Evolutionary conservation across 2,888 invertebrate genomes (phyloP), one percentile per base, ranked within the genome.

Genomic region (Cantharis rustica): DNA sequence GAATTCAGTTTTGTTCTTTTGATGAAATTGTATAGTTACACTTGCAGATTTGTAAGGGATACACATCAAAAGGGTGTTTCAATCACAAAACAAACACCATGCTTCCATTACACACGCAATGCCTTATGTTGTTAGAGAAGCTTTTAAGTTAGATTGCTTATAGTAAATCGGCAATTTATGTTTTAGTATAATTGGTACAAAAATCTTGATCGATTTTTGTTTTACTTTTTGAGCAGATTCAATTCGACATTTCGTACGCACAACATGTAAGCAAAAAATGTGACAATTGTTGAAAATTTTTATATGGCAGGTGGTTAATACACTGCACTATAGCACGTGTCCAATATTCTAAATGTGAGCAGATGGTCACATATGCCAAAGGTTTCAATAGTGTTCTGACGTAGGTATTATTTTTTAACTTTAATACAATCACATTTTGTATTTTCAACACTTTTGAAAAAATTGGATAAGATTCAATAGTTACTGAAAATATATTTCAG

Each of bases 331-430:
- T 4, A 31, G 66, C 72, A 72, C 72, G 72, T 72, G 72, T 66
- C 72, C 66, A 72, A 20, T 66, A 66, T 66, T 64, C 61, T 68
- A 64, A 68, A 72, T 66, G 63, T 64, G 61, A 66, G 20, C 72
- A 72, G 72, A 72, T 72, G 72, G 66, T 16, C 72, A 72, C 68
- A 72, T 68, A 66, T 66, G 72, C 66, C 68, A 72, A 66, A 66
- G 64, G 64, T 66, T 66, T 23, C 64, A 66, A 20, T 66, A 66
- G 64, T 17, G 11, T 66, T 16, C 17, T 66, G 64, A 66, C 10
- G 23, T 23, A 66, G 64, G 17, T 20, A 20, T 66, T 31, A 47
- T 47, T 47, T 47, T 47, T 47, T 47, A 47, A 47, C n/a, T 47
- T 47, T 47, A 47, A 47, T 47, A 47, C n/a, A 47, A 47, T 47